Evolutionary conservation across 2,113 vertebrate species (phyloP).

Genomic region (Taurulus bubalis): DNA sequence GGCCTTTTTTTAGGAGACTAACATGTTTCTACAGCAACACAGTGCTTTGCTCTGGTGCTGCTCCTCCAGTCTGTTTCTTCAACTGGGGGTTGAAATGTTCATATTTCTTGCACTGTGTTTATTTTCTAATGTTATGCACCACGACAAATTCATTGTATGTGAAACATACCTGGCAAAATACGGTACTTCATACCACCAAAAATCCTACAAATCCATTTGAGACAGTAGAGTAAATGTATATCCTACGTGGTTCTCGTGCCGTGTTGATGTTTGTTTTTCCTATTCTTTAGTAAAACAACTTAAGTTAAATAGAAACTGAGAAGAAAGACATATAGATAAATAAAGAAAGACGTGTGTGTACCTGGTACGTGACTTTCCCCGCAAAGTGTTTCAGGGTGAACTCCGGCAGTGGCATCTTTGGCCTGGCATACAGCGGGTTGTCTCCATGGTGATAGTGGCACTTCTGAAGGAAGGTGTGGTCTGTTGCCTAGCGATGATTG

Average conservation of each 20-base stretch:
- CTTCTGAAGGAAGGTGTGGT: slow-evolving; percentile 99
- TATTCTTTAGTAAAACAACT: background rate
- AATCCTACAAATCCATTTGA: background rate
- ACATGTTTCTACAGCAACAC: background rate
- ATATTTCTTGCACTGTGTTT: too few species aligned
- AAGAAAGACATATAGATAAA: background rate
- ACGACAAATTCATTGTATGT: too few species aligned
- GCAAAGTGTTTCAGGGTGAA: slow-evolving; percentile 97
- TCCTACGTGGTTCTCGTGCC: background rate
- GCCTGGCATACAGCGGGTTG: slow-evolving; percentile 91
- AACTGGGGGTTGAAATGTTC: background rate
- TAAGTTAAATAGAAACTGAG: background rate
- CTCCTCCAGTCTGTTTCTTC: background rate
- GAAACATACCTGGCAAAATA: too few species aligned
- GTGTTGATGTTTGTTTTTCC: background rate
- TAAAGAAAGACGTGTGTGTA: slow-evolving; percentile 43
- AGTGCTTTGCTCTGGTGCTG: too few species aligned
- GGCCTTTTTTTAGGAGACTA: background rate
- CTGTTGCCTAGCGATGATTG: slow-evolving; percentile 89
- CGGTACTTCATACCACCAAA: background rate
- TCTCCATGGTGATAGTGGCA: slow-evolving; percentile 97
- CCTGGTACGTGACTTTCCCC: slow-evolving; percentile 98
- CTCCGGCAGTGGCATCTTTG: slow-evolving; percentile 97
- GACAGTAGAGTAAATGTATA: background rate
- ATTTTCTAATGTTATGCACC: too few species aligned